Base-by-base conservation (phyloP, 1,140 invertebrate species). In the Nilaparvata lugens region DNA sequence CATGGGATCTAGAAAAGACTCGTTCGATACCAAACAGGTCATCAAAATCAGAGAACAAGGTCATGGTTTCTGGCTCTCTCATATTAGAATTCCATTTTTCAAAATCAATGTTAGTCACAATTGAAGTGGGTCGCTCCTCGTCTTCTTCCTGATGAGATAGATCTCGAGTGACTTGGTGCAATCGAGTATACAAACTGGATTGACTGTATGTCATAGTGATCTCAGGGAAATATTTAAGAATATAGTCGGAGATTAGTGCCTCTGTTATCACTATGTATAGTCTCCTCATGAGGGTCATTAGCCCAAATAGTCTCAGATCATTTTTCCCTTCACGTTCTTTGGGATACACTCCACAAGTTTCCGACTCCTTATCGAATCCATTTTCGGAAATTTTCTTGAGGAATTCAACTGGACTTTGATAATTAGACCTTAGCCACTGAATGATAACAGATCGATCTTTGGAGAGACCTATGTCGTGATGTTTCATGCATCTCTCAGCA, bases 61-160 rank as follows among this genome's bases (percentile, higher is more conserved):
- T 14, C 7, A 52, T 4, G 4, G 52, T 52, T 18, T 52, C 52
- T 11, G 7, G 7, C 19, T 52, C 19, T n/a, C 52, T n/a, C 52
- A 52, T 52, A 25, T 52, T 18, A 11, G 52, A 52, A 19, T 52
- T 52, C 52, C 52, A 52, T 19, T 52, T 52, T 21, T 52, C n/a
- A 21, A 52, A 52, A 52, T 52, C 52, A 11, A 52, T 52, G 18
- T 52, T 52, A 21, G 52, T 52, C 14, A 52, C 52, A 18, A 52
- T 52, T 24, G 52, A 52, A 7, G 4, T 19, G 2, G 52, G 19
- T 18, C 13, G 4, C 13, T 18, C 11, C 11, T 7, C 7, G 19
- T n/a, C 4, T n/a, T 16, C 19, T 9, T 24, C 52, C 11, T 18
- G 21, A 48, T 48, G 3, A 4, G 21, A 48, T 11, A 48, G 6